These are phyloP conservation scores for Piscicola geometra DNA, from an alignment of 2,888 invertebrate genomes.

Conservation along the genomic window DNA sequence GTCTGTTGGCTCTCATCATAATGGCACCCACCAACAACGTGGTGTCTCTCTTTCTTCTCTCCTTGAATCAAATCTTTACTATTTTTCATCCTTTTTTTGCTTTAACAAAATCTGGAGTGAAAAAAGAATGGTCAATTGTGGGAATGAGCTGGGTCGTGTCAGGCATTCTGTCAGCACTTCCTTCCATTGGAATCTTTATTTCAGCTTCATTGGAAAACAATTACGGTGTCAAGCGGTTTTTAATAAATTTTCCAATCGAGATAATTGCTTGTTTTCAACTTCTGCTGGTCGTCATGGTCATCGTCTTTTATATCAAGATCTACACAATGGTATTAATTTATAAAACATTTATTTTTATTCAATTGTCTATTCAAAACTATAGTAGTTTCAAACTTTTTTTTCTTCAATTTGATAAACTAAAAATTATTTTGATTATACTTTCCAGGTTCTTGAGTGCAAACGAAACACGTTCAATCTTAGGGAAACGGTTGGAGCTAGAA, in stretches of 20 bases:
- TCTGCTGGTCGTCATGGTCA: conserved; percentile 43
- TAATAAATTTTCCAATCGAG: conserved; percentile 40
- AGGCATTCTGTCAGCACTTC: conserved; percentile 36
- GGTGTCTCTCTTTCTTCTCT: conserved; percentile 43
- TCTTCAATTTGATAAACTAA: too few species aligned
- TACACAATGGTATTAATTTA: conserved; percentile 40
- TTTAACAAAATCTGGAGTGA: conserved; percentile 39
- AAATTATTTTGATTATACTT: too few species aligned
- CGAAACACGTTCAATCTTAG: too few species aligned
- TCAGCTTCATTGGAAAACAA: background rate
- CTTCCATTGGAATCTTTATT: conserved; percentile 38
- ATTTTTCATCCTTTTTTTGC: conserved; percentile 44
- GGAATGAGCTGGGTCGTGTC: conserved; percentile 41
- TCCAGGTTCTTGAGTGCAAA: too few species aligned
- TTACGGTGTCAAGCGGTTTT: background rate
- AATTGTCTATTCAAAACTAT: too few species aligned
- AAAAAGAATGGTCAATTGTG: conserved; percentile 39
- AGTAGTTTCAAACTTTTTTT: too few species aligned
- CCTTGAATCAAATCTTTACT: conserved; percentile 45
- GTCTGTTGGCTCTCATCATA: conserved; percentile 23
- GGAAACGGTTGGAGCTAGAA: too few species aligned
- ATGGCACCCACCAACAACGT: conserved; percentile 39
- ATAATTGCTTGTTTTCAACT: conserved; percentile 43
- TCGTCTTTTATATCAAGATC: conserved; percentile 44
- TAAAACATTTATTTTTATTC: too few species aligned